phyloP scores from a whole-genome alignment of 1,140 invertebrate species.

The Drosophila melanica region DNA sequence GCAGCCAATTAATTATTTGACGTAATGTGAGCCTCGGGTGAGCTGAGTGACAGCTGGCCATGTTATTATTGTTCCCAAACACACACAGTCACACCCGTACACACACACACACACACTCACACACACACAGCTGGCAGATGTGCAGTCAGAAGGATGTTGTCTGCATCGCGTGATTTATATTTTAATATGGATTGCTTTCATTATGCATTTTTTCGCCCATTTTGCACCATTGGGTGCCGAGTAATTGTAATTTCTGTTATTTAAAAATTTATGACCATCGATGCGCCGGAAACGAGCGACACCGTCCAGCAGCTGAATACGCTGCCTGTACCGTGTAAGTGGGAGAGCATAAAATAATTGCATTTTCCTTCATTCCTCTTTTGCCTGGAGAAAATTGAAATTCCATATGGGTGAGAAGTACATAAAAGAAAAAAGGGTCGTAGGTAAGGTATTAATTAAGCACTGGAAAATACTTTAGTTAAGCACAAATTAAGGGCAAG shows the following conservation, averaged over 20 bases:
- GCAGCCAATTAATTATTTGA: constrained; percentile 79
- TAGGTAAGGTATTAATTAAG: constrained; percentile 68
- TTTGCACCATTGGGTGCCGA: constrained; percentile 31
- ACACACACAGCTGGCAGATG: constrained; percentile 6
- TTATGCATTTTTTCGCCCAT: constrained; percentile 75
- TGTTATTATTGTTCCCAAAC: constrained; percentile 71
- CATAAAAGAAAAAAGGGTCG: constrained; percentile 10
- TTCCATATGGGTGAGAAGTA: constrained; percentile 43
- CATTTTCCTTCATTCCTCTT: constrained; percentile 47
- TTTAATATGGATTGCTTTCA: constrained; percentile 80
- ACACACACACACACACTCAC: constrained; percentile 21
- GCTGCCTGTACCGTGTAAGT: constrained; percentile 41
- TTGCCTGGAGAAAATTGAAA: constrained; percentile 40
- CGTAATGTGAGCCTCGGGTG: constrained; percentile 49
- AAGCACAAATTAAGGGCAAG: constrained; percentile 19
- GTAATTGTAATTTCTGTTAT: constrained; percentile 81
- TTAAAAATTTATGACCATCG: constrained; percentile 81
- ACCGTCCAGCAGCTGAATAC: constrained; percentile 37
- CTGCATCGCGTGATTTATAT: constrained; percentile 72
- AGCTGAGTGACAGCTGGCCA: constrained; percentile 70
- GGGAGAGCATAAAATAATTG: constrained; percentile 74
- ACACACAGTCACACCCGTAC: constrained; percentile 15
- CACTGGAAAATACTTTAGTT: constrained; percentile 9
- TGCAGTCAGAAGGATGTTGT: constrained; percentile 27
- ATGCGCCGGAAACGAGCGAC: constrained; percentile 51